phyloP scores from a whole-genome alignment of 30 jellyfish, hydroid and myxozoan genomes.

The Mastigias papua region DNA sequence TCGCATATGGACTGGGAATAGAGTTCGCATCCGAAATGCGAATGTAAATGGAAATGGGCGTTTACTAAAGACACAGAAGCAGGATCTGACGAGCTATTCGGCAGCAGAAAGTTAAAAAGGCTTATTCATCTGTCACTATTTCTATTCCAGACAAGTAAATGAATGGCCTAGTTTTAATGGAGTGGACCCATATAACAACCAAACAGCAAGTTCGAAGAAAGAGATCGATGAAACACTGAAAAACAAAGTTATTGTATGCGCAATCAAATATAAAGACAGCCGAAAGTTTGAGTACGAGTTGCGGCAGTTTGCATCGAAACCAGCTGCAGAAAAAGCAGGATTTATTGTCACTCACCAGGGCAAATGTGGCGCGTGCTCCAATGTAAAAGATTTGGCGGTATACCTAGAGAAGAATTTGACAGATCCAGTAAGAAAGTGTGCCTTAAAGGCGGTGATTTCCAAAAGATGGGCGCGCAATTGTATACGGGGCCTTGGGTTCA shows the following conservation, averaged over 20 bases:
- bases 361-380: constrained; percentile 79
- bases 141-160: constrained; percentile 32
- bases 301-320: constrained; percentile 42
- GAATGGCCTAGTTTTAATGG: constrained; percentile 63
- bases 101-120: too few species aligned
- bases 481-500: constrained; percentile 44
- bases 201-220: constrained; percentile 50
- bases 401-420: constrained; percentile 66
- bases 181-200: constrained; percentile 73
- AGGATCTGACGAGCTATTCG: too few species aligned
- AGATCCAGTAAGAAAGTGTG: constrained; percentile 74
- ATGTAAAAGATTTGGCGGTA: constrained; percentile 59
- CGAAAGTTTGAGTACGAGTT: constrained; percentile 45
- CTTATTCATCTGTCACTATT: background rate
- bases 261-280: constrained; percentile 40
- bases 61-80: too few species aligned
- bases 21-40: too few species aligned
- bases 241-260: constrained; percentile 64
- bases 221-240: constrained; percentile 44
- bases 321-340: constrained; percentile 42
- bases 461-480: constrained; percentile 60
- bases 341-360: constrained; percentile 81
- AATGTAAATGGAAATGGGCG: too few species aligned
- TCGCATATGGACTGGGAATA: too few species aligned
- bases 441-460: constrained; percentile 30